Base-by-base conservation (phyloP, 1,140 invertebrate species). In the Drosophila prosaltans region DNA sequence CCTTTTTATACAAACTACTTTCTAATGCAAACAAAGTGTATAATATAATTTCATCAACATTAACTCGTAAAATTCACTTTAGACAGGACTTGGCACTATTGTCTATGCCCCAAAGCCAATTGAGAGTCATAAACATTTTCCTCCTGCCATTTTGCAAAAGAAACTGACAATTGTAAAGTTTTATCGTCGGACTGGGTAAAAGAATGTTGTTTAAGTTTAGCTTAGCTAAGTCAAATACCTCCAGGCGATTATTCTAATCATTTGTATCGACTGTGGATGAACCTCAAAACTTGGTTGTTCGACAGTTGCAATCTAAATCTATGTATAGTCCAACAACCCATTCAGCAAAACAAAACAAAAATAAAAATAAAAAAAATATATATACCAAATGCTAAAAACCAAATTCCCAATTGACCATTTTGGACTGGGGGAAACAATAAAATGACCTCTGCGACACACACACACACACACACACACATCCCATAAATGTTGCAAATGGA, bases 401-500 rank as follows among this genome's bases (percentile, higher is more conserved):
- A 64, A 89, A 86, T 86, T 86, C 84, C 76, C 83, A 83, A 83
- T 78, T 89, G 80, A 80, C 83, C 80, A 74, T 86, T 86, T 86
- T 86, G 84, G 79, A 39, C 32, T 80, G 77, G 76, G 21, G 8
- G 72, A 88, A 88, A 83, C 80, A 82, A 88, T 80, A 88, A 88
- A 86, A 88, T 80, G 76, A 88, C 82, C 76, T 74, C 59, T 67
- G 65, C 40, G 61, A 66, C 57, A 81, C 60, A 58, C 30, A 60
- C 30, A 43, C 64, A 39, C 30, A 40, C 5, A 58, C 39, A 39
- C 54, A 45, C 36, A 28, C 28, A 54, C 43, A 67, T 63, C 63
- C 74, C 71, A 86, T 86, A 83, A 89, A 88, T 89, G 82, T 88
- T 82, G 75, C 79, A 82, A 85, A 85, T 88, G 69, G 83, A 86